Conservation (phyloP, 2,113 vertebrate genomes). For the Alethe castanea region DNA sequence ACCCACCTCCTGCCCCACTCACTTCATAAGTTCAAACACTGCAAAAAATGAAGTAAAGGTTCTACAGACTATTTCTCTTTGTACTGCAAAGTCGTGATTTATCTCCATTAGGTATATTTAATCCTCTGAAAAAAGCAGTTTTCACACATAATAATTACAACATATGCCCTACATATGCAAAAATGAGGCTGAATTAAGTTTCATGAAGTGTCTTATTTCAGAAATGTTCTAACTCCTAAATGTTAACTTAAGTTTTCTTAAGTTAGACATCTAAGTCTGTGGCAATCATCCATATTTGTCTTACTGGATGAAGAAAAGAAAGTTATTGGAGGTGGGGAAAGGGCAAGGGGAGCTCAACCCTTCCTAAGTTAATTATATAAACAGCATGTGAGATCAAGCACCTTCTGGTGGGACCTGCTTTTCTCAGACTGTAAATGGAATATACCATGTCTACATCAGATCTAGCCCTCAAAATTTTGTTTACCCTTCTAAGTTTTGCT, state of each 20-base stretch:
- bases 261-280: neutral
- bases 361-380: neutral
- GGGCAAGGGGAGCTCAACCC: neutral
- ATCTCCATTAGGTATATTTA: neutral
- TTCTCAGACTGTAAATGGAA: neutral
- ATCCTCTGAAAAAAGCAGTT: neutral
- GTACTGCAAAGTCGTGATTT: neutral
- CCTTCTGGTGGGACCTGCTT: neutral
- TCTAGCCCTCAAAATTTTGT: neutral
- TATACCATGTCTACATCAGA: neutral
- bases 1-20: neutral
- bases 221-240: neutral
- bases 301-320: neutral
- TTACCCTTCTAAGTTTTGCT: neutral
- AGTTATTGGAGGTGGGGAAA: accelerated
- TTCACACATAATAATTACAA: neutral
- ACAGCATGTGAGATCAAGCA: neutral
- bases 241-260: neutral
- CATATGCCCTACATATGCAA: neutral
- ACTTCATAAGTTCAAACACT: neutral
- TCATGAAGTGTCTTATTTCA: neutral
- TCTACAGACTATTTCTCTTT: neutral
- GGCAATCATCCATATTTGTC: neutral
- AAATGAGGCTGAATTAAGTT: neutral
- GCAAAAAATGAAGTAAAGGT: neutral